Conservation (phyloP, 2,113 vertebrate species). For the Catagonus wagneri region DNA sequence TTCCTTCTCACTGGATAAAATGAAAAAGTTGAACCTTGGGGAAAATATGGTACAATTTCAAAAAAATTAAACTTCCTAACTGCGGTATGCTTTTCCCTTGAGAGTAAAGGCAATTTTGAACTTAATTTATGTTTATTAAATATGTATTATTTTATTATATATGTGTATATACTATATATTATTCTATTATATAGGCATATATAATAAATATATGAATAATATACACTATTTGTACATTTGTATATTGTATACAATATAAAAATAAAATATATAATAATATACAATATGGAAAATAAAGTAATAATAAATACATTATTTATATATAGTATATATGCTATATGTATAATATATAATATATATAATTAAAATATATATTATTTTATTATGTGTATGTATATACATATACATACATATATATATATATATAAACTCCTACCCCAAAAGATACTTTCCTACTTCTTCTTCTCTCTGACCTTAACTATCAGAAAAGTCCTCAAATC, state of each 20-base stretch:
- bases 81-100: background rate
- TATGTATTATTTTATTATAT: too few relatives aligned
- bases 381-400: background rate
- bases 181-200: too few relatives aligned
- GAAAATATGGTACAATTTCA: background rate
- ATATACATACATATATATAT: background rate
- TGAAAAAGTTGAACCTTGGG: background rate
- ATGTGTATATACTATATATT: too few relatives aligned
- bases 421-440: background rate
- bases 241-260: too few relatives aligned
- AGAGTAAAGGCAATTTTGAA: background rate
- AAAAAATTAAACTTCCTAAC: background rate
- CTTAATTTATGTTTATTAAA: background rate
- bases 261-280: too few relatives aligned
- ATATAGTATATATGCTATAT: too few relatives aligned
- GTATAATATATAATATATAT: too few relatives aligned
- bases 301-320: too few relatives aligned
- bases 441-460: background rate
- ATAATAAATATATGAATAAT: too few relatives aligned
- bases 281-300: too few relatives aligned
- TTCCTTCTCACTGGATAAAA: background rate
- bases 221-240: too few relatives aligned
- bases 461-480: background rate
- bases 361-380: too few relatives aligned
- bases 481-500: background rate